Evolutionary conservation across 2,113 vertebrate species (phyloP), one percentile per base, ranked within the genome.

Genomic region (Pedetes capensis): DNA sequence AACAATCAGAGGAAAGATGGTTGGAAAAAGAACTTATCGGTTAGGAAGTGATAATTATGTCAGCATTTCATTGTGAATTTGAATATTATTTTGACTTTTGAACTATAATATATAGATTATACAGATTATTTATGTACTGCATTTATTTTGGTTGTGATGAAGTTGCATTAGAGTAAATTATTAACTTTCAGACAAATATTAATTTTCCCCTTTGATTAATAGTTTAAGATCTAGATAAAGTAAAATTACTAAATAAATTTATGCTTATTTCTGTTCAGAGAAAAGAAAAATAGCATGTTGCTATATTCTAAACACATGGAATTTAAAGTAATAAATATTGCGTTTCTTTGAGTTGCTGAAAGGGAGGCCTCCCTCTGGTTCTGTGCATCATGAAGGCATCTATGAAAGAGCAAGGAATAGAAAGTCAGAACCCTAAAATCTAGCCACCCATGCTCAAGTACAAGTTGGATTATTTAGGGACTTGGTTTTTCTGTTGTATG

Each of bases 61-160:
- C 23, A 84, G 32, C 71, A 72, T 68, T 64, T 85, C 37, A 80
- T 89, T 27, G 71, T 8, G 27, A 76, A 78, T 71, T 91, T 68
- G 71, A 91, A 84, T 84, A 47, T 8, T 64, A 29, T 63, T 87
- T 81, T 84, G 29, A 68, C 32, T 88, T 93, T 76, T 32, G 51
- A 69, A 76, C 59, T 55, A 32, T 51, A 69, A 44, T 80, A 80
- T 81, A 29, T 55, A 53, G 39, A 22, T 69, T 69, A 39, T 39
- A 1, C 20, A 44, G 37, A 23, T 63, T 89, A 79, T 37, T 94
- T 78, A 55, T 86, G 37, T 49, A 71, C n/a, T 82, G 18, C 47
- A 59, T 81, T 51, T 95, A 57, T 75, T 75, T 94, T 80, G 39
- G 11, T 80, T 87, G 68, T 74, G 53, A 83, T 64, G 42, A 87